Evolutionary conservation across 2,113 vertebrate genomes (phyloP), one percentile per base, ranked within the genome.

Genomic region (Ardeotis arabs): DNA sequence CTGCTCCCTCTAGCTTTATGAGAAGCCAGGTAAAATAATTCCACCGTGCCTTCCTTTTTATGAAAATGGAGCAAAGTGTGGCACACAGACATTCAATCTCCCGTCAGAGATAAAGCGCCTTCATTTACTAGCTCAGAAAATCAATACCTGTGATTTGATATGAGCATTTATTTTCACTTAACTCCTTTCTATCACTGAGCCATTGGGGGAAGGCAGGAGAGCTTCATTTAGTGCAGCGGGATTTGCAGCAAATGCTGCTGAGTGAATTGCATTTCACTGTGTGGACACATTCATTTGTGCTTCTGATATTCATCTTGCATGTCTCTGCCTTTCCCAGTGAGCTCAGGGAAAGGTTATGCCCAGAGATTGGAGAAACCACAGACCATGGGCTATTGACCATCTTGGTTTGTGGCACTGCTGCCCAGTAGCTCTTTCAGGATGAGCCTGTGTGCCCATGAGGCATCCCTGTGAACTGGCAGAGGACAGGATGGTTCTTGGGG

Each of bases 91-190:
- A 93, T 97, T 97, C 96, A 94, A 95, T 97, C 96, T 97, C 95
- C 97, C 94, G 93, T 93, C 2, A 84, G 96, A 97, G 96, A 97
- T 97, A 97, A 97, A 97, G 88, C 83, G 17, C 95, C 96, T 97
- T 97, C 96, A 97, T 97, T 97, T 97, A 96, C 94, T 95, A 95
- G 90, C 96, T 97, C 91, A 79, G 96, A 97, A 97, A 97, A 97
- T 97, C 97, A 97, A 97, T 97, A 97, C 94, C 94, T 96, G 96
- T 96, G 96, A 97, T 97, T 97, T 97, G 96, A 97, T 97, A 97
- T 96, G 96, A 97, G 91, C 96, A 96, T 97, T 97, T 97, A 97
- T 97, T 97, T 97, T 97, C 96, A 97, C 95, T 97, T 97, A 97
- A 97, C 95, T 97, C 93, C 96, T 95, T 97, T 97, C 96, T 96